Conservation (phyloP, 2,113 vertebrate species). For the Arizona elegans region DNA sequence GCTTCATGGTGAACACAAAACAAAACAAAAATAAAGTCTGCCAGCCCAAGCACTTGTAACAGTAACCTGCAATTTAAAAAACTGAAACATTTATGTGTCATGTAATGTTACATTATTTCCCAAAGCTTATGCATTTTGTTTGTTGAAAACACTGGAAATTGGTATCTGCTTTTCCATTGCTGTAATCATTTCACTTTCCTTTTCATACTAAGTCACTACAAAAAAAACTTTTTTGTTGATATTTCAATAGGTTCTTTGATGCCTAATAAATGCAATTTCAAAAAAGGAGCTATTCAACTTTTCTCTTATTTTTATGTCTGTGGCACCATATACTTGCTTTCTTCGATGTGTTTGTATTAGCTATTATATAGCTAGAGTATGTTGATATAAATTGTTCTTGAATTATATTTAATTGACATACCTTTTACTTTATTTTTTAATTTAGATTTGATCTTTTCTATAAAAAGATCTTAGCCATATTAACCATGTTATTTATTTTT, state of each 20-base stretch:
- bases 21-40: background rate
- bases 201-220: background rate
- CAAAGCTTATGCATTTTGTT: background rate
- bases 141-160: constrained; percentile 31
- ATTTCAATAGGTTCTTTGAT: constrained; percentile 11
- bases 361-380: constrained; percentile 5
- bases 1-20: constrained; percentile 7
- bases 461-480: background rate
- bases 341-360: constrained; percentile 5
- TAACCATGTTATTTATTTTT: background rate
- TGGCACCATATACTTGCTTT: background rate
- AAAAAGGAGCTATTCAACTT: background rate
- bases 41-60: background rate
- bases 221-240: background rate
- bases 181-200: background rate
- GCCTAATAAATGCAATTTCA: background rate
- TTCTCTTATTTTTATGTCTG: background rate
- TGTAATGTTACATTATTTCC: background rate
- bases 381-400: background rate
- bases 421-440: background rate
- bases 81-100: background rate
- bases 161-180: background rate
- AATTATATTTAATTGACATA: background rate
- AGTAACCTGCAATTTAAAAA: constrained; percentile 13
- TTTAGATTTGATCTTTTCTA: background rate